Base-by-base conservation (phyloP, 2,888 invertebrate species). In the Megastigmus dorsalis region DNA sequence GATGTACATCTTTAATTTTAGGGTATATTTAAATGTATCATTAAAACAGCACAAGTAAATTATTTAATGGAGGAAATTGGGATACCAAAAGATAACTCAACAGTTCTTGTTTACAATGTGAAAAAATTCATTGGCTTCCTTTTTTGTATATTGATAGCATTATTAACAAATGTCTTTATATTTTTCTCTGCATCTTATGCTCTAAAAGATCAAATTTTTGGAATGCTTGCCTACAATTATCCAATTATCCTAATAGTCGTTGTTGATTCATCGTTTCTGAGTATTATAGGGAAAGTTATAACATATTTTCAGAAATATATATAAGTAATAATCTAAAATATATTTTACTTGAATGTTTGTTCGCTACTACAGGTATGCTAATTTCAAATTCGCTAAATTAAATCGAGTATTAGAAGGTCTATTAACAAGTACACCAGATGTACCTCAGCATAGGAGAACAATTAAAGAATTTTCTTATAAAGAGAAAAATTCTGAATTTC, bases 271-370 rank as follows among this genome's bases (percentile, higher is more conserved):
- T 43, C 73, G 6, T 73, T 67, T 15, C 5, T 60, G 5, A 67
- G 43, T 30, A 54, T 73, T 28, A 23, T 73, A 2, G 66, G 60
- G 73, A n/a, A n/a, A n/a, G n/a, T n/a, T n/a, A n/a, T n/a, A n/a
- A n/a, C n/a, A n/a, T n/a, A n/a, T n/a, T n/a, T n/a, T n/a, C n/a
- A n/a, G n/a, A n/a, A n/a, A n/a, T n/a, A n/a, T n/a, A n/a, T n/a
- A n/a, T n/a, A n/a, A n/a, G n/a, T n/a, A n/a, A n/a, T n/a, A n/a
- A n/a, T n/a, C n/a, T n/a, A n/a, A n/a, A n/a, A n/a, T n/a, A n/a
- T n/a, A n/a, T n/a, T n/a, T n/a, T n/a, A n/a, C n/a, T n/a, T n/a
- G n/a, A 2, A 28, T 28, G 52, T 48, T 23, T 33, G 33, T 26
- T n/a, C n/a, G n/a, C 36, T 45, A 9, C 1, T 9, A 30, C 9